Conservation (phyloP, 2,888 invertebrate genomes). For the Clivina fossor region DNA sequence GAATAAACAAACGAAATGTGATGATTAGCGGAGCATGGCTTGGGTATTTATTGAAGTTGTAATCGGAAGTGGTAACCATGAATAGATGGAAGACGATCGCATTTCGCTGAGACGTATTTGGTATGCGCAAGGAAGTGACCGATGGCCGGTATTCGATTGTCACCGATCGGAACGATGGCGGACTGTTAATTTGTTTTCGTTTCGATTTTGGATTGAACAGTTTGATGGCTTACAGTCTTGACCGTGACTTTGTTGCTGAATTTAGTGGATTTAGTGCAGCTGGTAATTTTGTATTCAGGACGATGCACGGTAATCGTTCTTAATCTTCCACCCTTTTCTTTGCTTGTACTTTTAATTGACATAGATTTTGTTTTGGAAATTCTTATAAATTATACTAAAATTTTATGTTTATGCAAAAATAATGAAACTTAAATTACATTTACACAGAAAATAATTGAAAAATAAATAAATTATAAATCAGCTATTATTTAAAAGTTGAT, state of each 20-base stretch:
- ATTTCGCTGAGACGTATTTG: slow-evolving; percentile 42
- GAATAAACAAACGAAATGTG: slow-evolving; percentile 37
- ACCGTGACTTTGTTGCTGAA: slow-evolving; percentile 12
- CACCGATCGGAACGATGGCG: slow-evolving; percentile 5
- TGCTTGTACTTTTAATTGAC: slow-evolving; percentile 33
- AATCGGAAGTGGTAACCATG: slow-evolving; percentile 42
- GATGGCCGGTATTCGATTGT: slow-evolving; percentile 31
- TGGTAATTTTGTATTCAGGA: slow-evolving; percentile 43
- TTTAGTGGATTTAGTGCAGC: slow-evolving; percentile 7
- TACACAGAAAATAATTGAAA: too few species aligned
- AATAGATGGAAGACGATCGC: slow-evolving; percentile 40
- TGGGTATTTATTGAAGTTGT: too few species aligned
- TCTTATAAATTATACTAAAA: too few species aligned
- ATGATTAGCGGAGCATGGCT: slow-evolving; percentile 36
- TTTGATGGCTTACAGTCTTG: too few species aligned
- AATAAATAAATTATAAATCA: too few species aligned
- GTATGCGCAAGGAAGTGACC: slow-evolving; percentile 37
- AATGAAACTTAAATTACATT: too few species aligned
- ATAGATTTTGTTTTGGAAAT: slow-evolving; percentile 5
- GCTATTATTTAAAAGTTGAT: too few species aligned
- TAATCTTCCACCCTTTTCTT: slow-evolving; percentile 22
- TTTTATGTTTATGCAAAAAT: slow-evolving; percentile 1
- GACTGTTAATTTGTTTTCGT: slow-evolving; percentile 19
- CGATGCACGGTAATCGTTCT: slow-evolving; percentile 32
- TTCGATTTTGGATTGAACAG: slow-evolving; percentile 2